phyloP scores from a whole-genome alignment of 2,888 invertebrate genomes.

The Oscheius sp. region DNA sequence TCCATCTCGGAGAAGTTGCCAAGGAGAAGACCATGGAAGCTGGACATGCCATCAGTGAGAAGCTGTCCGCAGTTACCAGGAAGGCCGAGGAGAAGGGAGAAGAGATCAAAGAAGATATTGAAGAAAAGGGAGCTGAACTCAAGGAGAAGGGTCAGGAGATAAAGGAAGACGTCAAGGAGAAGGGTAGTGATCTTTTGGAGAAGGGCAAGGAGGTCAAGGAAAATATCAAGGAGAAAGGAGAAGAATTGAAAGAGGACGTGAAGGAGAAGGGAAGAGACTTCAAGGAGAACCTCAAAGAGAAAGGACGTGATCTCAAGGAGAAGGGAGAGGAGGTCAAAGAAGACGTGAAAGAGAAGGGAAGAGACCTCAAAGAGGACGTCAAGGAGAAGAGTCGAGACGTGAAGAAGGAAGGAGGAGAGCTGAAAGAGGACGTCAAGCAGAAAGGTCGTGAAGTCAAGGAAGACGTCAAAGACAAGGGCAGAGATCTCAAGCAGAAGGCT shows the following conservation, averaged over 20 bases:
- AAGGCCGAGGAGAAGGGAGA: not conserved
- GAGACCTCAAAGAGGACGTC: not conserved
- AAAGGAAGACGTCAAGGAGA: not conserved
- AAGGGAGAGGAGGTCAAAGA: not conserved
- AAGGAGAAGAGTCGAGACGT: not conserved
- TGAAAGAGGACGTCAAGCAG: not conserved
- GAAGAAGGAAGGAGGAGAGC: not conserved
- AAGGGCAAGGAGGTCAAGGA: not conserved
- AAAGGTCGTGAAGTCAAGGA: not conserved
- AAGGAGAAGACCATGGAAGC: no score
- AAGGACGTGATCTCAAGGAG: not conserved
- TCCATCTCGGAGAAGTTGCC: no score
- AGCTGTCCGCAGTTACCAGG: not conserved
- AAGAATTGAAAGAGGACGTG: not conserved
- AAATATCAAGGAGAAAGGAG: not conserved
- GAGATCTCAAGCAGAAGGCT: not conserved
- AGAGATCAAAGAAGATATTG: not conserved
- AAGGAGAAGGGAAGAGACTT: not conserved
- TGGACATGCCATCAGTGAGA: no score
- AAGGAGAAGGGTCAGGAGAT: not conserved
- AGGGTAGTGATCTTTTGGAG: not conserved
- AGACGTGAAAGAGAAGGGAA: not conserved
- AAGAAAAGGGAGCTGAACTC: not conserved
- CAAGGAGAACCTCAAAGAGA: not conserved
- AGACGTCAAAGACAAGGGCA: not conserved